Base-by-base conservation (phyloP, 2,888 invertebrate species). In the Erynnis tages region DNA sequence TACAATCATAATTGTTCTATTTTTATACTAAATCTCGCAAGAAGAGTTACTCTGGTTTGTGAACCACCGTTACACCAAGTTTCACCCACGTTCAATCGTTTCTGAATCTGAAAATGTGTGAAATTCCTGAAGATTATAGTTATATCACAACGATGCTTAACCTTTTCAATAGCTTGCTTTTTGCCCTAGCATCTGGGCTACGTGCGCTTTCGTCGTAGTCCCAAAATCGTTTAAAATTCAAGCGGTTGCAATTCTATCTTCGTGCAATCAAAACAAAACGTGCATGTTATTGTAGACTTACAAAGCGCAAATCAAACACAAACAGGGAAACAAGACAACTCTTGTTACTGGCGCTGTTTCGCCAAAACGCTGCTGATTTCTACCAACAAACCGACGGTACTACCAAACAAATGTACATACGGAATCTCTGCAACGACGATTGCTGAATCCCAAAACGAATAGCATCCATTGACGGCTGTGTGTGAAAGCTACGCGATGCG, bases 311-410 rank as follows among this genome's bases (percentile, higher is more conserved):
- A 32, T 40, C 48, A 40, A 40, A 40, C 27, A 40, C 49, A 41
- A 49, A 49, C 19, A 49, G 49, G 25, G 43, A 35, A 41, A 29
- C 50, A 43, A 43, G 50, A 34, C 50, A 50, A 50, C 50, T 38
- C 38, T 43, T 50, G 50, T 50, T 44, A 34, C 41, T 17, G 13
- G 49, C 49, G 49, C 19, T 34, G 41, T 43, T 50, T 27, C 34
- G 34, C 41, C 49, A 50, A 43, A 50, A 50, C 41, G 41, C 34
- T 34, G 41, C 41, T 50, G 49, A 50, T 50, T 49, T 49, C 32
- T 41, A 41, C 49, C 49, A 49, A 49, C 49, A 49, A 49, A 41
- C 49, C 49, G 49, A 49, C 41, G 21, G 16, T 41, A 41, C 38
- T 41, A 40, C 49, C 41, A 49, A 49, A 49, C 49, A 41, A 49